Evolutionary conservation across 1,140 invertebrate species (phyloP), one percentile per base, ranked within the genome.

Genomic region (Ostrea edulis): DNA sequence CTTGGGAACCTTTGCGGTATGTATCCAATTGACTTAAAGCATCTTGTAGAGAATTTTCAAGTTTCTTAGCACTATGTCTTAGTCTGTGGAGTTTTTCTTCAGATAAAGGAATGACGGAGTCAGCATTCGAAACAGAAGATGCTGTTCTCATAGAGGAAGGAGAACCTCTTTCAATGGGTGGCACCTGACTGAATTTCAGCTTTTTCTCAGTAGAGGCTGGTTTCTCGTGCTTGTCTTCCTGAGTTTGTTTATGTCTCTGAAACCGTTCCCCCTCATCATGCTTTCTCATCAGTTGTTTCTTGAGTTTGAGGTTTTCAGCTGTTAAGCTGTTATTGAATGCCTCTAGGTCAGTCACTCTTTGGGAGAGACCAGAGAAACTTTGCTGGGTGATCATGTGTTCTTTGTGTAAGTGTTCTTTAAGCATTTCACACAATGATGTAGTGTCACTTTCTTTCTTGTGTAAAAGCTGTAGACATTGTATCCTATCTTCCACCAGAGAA

Each of bases 31-130:
- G 92, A 65, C 87, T 86, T 17, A 93, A 89, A 29, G 92, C 92
- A 86, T 92, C 93, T 86, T 93, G 92, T 29, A 93, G 82, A 52
- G 93, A 93, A 55, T 88, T 90, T 86, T 93, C 93, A 14, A 93
- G 90, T 87, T 93, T 93, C 87, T 91, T 91, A 25, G 93, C 93
- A 86, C 92, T 92, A 81, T 89, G 87, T 86, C 91, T 91, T 62
- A 93, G 55, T 22, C 87, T 91, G n/a, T 89, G 85, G 8, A 93
- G 90, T 87, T 91, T 92, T 68, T 93, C 93, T 53, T 91, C 90
- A 0, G 93, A 92, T 25, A 93, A 91, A 54, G 92, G 91, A 35
- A 93, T 92, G 17, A 29, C 35, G n/a, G 86, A 55, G 53, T 87
- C 68, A 3, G n/a, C 25, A 29, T 53, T 77, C 3, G 65, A 81